A percentile compares a stretch with the other conserved stretches of the same genome.
Conservation (phyloP, 2,113 vertebrate genomes). For the Pelecanoides urinatrix region DNA sequence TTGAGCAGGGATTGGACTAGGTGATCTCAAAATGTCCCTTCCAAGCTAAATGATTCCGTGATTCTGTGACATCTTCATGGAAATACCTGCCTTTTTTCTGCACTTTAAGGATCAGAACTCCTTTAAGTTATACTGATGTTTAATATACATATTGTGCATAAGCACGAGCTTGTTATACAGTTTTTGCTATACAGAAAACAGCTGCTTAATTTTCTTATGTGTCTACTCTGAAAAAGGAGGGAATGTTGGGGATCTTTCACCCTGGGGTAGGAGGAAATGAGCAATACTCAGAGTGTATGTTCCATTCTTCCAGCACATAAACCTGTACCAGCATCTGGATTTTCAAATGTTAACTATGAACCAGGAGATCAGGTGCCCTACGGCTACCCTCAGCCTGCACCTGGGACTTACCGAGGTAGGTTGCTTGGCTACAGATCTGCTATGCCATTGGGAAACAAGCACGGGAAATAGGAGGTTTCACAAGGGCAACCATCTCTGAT, state of each 20-base stretch:
- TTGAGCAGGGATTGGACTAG: not conserved
- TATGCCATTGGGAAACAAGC: not conserved
- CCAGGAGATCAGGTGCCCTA: not conserved
- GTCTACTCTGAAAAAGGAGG: not conserved
- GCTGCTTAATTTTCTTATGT: not conserved
- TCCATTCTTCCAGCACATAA: slow-evolving; percentile 1
- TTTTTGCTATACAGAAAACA: not conserved
- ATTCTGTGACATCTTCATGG: not conserved
- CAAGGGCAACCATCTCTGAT: not conserved
- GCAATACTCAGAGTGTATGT: not conserved
- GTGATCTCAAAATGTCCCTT: not conserved
- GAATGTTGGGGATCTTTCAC: not conserved
- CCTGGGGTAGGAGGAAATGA: not conserved
- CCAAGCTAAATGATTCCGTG: not conserved
- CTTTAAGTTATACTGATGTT: not conserved
- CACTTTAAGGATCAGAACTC: not conserved
- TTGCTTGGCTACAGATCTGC: not conserved
- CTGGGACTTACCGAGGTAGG: slow-evolving; percentile 40
- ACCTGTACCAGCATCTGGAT: not conserved
- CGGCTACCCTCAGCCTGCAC: not conserved
- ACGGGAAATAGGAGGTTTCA: not conserved
- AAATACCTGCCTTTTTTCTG: not conserved
- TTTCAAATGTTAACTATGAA: not conserved
- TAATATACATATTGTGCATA: not conserved
- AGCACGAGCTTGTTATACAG: rapidly evolving